These are phyloP conservation scores for Lepidostoma basale DNA, from an alignment of 1,140 invertebrate species.

Conservation along the genomic window DNA sequence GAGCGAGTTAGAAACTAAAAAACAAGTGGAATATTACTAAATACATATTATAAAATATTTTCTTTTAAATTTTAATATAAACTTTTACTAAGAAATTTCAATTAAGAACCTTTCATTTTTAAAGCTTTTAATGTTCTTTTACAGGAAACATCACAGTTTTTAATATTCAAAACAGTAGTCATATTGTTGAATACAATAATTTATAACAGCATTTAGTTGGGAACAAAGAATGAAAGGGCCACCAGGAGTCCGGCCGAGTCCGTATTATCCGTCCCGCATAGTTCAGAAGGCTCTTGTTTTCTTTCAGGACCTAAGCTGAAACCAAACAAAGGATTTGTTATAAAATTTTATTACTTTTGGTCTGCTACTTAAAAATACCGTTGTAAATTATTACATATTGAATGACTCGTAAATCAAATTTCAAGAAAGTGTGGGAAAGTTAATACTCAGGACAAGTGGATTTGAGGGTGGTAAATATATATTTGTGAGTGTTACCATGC, in stretches of 20 bases:
- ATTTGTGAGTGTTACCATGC: too few relatives aligned
- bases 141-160: too few relatives aligned
- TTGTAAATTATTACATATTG: conserved; percentile 9
- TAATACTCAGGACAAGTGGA: too few relatives aligned
- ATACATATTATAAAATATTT: too few relatives aligned
- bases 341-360: conserved; percentile 7
- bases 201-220: not conserved
- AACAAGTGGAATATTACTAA: too few relatives aligned
- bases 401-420: not conserved
- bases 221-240: not conserved
- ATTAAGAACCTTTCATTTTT: too few relatives aligned
- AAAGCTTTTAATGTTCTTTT: too few relatives aligned
- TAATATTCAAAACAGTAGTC: not conserved
- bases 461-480: too few relatives aligned
- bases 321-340: conserved; percentile 4
- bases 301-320: not conserved
- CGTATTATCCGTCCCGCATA: too few relatives aligned
- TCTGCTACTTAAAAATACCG: conserved; percentile 5
- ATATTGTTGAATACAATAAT: not conserved
- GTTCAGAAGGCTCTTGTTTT: not conserved
- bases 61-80: too few relatives aligned
- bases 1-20: too few relatives aligned
- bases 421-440: conserved; percentile 2
- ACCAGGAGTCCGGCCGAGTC: not conserved
- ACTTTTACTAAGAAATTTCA: too few relatives aligned